A percentile compares a stretch with the other conserved stretches of the same genome.
Evolutionary conservation across 2,888 invertebrate species (phyloP).

Genomic region (Bellardia pandia): DNA sequence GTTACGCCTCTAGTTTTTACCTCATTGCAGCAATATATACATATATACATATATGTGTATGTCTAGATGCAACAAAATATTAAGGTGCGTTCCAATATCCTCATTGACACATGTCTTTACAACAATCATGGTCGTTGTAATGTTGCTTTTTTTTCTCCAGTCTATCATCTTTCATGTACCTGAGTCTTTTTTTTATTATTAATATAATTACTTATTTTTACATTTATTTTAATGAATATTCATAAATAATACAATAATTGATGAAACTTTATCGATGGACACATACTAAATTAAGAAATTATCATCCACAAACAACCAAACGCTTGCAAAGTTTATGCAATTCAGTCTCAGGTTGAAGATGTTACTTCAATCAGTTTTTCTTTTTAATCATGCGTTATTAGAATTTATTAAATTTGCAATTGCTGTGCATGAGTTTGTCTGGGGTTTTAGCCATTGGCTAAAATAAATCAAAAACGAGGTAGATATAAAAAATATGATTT

Average conservation of each 20-base stretch:
- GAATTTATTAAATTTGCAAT: conserved; percentile 68
- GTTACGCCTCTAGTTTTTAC: background rate
- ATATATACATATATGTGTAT: background rate
- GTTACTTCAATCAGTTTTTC: background rate
- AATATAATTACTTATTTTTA: conserved; percentile 69
- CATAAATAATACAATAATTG: conserved; percentile 61
- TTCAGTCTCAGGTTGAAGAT: background rate
- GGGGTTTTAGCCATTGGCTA: conserved; percentile 35
- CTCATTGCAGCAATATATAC: background rate
- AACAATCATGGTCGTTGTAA: conserved; percentile 33
- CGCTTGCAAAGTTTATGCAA: background rate
- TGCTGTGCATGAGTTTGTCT: conserved; percentile 10
- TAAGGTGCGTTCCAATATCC: conserved; percentile 60
- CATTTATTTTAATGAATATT: conserved; percentile 68
- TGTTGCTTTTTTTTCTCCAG: background rate
- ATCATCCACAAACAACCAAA: conserved; percentile 33
- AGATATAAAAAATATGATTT: conserved; percentile 29
- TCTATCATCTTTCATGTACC: background rate
- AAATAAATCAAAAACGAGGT: conserved; percentile 38
- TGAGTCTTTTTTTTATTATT: background rate
- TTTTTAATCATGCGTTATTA: conserved; percentile 65
- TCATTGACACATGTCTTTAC: conserved; percentile 49
- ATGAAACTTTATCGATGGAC: conserved; percentile 51
- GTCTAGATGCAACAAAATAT: background rate
- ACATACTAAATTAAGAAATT: conserved; percentile 68